Evolutionary conservation across 2,888 invertebrate species (phyloP).

Genomic region (Orthosia gracilis): DNA sequence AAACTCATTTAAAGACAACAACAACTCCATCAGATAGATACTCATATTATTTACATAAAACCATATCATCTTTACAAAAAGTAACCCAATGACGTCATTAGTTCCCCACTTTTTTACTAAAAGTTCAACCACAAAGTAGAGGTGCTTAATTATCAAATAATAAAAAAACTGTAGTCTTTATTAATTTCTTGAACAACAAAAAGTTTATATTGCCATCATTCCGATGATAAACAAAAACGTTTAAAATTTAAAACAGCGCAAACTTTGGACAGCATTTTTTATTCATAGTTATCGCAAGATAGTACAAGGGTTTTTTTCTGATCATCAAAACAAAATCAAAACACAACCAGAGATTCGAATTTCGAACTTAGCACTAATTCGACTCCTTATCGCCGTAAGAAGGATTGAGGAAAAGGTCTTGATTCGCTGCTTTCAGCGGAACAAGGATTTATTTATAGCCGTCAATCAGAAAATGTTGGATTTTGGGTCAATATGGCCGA

Average conservation of each 20-base stretch:
- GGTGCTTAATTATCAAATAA: constrained; percentile 3
- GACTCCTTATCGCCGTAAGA: constrained; percentile 35
- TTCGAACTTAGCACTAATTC: constrained; percentile 13
- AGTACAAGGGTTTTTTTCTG: background rate
- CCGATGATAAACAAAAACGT: constrained; percentile 1
- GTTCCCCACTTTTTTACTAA: constrained; percentile 45
- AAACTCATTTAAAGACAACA: background rate
- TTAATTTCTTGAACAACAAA: constrained; percentile 2
- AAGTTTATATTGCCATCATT: background rate
- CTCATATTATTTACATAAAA: constrained; percentile 9
- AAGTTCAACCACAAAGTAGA: constrained; percentile 11
- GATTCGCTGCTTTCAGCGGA: constrained; percentile 49
- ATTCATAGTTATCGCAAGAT: background rate
- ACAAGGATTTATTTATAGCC: constrained; percentile 54
- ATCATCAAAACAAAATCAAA: background rate
- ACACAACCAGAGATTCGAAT: constrained; percentile 11
- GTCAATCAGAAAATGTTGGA: constrained; percentile 32
- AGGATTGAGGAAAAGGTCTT: constrained; percentile 55
- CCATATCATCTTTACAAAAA: constrained; percentile 26
- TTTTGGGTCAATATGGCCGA: constrained; percentile 40
- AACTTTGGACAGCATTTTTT: background rate
- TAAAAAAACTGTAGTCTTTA: constrained; percentile 6
- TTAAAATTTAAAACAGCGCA: background rate
- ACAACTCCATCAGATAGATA: background rate
- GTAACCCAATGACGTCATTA: constrained; percentile 28